Evolutionary conservation across 2,797 vertebrate genomes (phyloP).

Genomic region (Labroides dimidiatus): DNA sequence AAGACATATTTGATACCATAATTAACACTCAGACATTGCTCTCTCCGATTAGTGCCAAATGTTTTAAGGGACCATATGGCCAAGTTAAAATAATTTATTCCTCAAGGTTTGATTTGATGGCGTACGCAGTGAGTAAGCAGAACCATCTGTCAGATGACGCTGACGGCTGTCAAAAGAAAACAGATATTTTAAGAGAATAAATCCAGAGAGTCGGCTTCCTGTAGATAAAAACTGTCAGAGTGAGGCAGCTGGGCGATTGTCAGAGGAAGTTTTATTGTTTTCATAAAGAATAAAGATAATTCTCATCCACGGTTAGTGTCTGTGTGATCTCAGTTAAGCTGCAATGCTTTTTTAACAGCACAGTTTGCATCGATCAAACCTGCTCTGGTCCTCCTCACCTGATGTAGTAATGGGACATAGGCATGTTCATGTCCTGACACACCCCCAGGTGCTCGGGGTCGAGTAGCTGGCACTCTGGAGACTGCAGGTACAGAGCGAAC

Average conservation of each 20-base stretch:
- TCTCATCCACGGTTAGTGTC: too few species aligned
- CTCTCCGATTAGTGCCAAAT: background rate
- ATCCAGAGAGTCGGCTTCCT: too few species aligned
- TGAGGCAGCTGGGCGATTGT: too few species aligned
- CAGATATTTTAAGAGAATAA: too few species aligned
- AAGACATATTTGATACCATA: background rate
- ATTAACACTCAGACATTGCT: background rate
- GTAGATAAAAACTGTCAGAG: too few species aligned
- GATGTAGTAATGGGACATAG: constrained; percentile 97
- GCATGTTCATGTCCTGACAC: constrained; percentile 95
- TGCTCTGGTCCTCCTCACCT: constrained; percentile 50
- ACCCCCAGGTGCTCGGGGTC: constrained; percentile 94
- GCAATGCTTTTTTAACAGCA: too few species aligned
- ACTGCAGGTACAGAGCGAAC: constrained; percentile 94
- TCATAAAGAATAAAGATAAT: too few species aligned
- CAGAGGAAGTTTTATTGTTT: too few species aligned
- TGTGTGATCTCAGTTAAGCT: too few species aligned
- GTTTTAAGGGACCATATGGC: constrained; percentile 3
- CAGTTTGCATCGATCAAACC: too few species aligned
- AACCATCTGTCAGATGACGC: constrained; percentile 28
- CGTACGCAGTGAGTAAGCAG: constrained; percentile 20
- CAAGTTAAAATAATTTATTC: constrained; percentile 3
- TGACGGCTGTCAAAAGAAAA: background rate
- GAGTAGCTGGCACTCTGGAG: constrained; percentile 94
- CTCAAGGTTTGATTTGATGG: background rate